Percentiles rank a stretch among this genome's conserved stretches.
Conservation (phyloP, 2,113 vertebrate species). For the Siniperca knerii region DNA sequence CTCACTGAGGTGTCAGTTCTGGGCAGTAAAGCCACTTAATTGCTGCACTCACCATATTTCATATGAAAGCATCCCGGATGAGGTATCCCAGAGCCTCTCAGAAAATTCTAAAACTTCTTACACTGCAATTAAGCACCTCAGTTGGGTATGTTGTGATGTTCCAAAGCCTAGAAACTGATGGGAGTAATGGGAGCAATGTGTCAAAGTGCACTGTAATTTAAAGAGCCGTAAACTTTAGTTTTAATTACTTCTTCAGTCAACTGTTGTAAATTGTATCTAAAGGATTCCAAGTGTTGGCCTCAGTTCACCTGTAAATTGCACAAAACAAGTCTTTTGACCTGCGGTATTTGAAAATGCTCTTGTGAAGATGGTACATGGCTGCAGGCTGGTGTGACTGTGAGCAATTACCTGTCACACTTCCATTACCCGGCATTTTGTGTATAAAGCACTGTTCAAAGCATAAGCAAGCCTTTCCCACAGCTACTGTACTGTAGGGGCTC, state of each 20-base stretch:
- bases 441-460: slow-evolving; percentile 15
- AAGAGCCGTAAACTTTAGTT: slow-evolving; percentile 46
- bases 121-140: slow-evolving; percentile 44
- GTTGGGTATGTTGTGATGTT: slow-evolving; percentile 17
- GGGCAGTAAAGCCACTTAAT: slow-evolving; percentile 59
- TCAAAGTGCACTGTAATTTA: slow-evolving; percentile 43
- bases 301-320: slow-evolving; percentile 35
- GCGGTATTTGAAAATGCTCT: slow-evolving; percentile 47
- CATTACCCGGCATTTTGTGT: slow-evolving; percentile 33
- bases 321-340: slow-evolving; percentile 40
- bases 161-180: slow-evolving; percentile 2
- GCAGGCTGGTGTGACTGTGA: slow-evolving; percentile 3
- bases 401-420: slow-evolving; percentile 37
- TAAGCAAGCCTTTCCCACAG: slow-evolving; percentile 1
- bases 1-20: slow-evolving; percentile 50
- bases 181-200: slow-evolving; percentile 42
- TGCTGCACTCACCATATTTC: slow-evolving; percentile 62
- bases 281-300: slow-evolving; percentile 22
- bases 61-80: slow-evolving; percentile 39
- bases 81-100: slow-evolving; percentile 37
- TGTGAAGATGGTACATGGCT: neutral
- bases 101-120: slow-evolving; percentile 36
- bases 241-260: slow-evolving; percentile 41
- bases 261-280: slow-evolving; percentile 36
- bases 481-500: slow-evolving; percentile 16